phyloP scores from a whole-genome alignment of 2,113 vertebrate genomes.

The Equus przewalskii region DNA sequence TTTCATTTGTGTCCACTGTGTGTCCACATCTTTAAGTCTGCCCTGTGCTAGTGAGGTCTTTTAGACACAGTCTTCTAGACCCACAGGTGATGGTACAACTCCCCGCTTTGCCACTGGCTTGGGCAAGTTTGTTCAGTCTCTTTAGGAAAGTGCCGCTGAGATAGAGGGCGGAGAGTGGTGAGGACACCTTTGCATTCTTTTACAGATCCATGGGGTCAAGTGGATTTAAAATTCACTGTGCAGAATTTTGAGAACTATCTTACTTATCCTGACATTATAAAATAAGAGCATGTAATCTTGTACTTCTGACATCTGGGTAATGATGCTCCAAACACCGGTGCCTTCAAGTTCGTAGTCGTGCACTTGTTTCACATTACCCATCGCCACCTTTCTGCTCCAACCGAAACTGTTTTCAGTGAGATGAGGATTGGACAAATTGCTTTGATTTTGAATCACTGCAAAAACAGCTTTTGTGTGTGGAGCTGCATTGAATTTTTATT shows the following conservation, averaged over 20 bases:
- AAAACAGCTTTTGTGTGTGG: conserved; percentile 64
- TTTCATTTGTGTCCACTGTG: background rate
- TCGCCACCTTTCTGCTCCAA: background rate
- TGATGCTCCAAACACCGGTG: background rate
- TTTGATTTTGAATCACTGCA: conserved; percentile 63
- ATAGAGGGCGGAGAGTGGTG: background rate
- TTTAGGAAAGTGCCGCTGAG: background rate
- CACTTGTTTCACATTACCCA: background rate
- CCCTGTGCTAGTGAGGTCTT: background rate
- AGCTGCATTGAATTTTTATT: conserved; percentile 68
- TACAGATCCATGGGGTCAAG: background rate
- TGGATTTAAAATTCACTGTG: background rate
- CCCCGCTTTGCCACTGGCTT: background rate
- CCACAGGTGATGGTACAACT: background rate
- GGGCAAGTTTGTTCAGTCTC: background rate
- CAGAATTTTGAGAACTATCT: background rate
- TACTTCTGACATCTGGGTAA: conserved; percentile 8
- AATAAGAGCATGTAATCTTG: background rate
- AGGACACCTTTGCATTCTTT: background rate
- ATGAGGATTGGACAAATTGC: background rate
- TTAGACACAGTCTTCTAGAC: background rate
- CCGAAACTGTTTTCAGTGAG: background rate
- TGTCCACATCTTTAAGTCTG: background rate
- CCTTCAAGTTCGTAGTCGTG: background rate
- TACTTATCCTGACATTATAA: conserved; percentile 41